Evolutionary conservation across 2,888 invertebrate genomes (phyloP), one percentile per base, ranked within the genome.

Genomic region (Sicus ferrugineus): DNA sequence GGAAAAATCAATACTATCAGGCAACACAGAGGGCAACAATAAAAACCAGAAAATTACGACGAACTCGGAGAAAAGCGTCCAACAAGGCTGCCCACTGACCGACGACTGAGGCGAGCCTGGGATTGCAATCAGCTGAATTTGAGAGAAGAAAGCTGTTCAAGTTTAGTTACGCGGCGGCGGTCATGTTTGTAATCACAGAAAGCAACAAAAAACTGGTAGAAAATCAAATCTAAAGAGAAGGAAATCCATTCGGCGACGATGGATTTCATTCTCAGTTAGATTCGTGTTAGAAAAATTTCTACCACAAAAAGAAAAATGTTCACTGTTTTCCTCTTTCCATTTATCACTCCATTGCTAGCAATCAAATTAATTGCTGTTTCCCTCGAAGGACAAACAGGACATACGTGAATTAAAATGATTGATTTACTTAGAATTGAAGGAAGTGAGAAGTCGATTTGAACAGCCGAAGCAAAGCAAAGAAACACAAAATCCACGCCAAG

Each of bases 91-190:
- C 16, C 77, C 74, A 75, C 74, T 75, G 78, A 75, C 79, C 76
- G 75, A 72, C 77, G 78, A 80, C 80, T 80, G 52, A 75, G 75
- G n/a, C n/a, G n/a, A n/a, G n/a, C n/a, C n/a, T n/a, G n/a, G n/a
- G n/a, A n/a, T 62, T 68, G 56, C 56, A 42, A 74, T 68, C 71
- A 68, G 64, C 54, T 54, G 16, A 42, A 42, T 42, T 42, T n/a
- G n/a, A 42, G 42, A 42, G 42, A 14, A n/a, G n/a, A 42, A 42
- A 42, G 42, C 42, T 42, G n/a, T n/a, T n/a, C n/a, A n/a, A n/a
- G n/a, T n/a, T n/a, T n/a, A n/a, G n/a, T n/a, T n/a, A n/a, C n/a
- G n/a, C n/a, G n/a, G n/a, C n/a, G n/a, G n/a, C n/a, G n/a, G n/a
- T n/a, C n/a, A n/a, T n/a, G n/a, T n/a, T n/a, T n/a, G n/a, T n/a